Evolutionary conservation across 2,797 vertebrate species (phyloP), one percentile per base, ranked within the genome.

Genomic region (Antrozous pallidus): DNA sequence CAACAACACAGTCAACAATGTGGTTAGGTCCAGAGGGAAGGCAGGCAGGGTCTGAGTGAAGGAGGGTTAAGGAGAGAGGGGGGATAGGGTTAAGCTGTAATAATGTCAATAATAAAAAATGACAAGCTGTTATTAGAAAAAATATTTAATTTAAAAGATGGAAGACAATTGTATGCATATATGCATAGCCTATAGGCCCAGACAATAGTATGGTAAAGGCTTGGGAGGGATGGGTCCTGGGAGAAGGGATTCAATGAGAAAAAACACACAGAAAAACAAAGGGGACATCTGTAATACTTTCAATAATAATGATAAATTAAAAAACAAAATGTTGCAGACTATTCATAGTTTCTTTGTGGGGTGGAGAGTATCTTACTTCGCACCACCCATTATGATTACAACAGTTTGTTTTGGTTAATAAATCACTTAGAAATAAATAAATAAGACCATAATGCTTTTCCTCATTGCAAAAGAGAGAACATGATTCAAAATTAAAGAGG

Each of bases 341-440:
- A 84, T 94, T 90, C 51, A 69, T 65, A 93, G n/a, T 22, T 94
- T 91, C 40, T 70, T 94, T 82, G 80, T 88, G 18, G 12, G n/a
- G 20, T 58, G 3, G 12, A 89, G 24, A 90, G 12, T 1, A 10
- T 54, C 80, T 78, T 11, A 81, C 13, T 86, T n/a, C 80, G 65
- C n/a, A 73, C 36, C 87, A 67, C 80, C 26, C 77, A 49, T 82
- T 91, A 79, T 74, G 67, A 17, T 54, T 96, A 47, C 61, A 94
- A 90, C 22, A 65, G 24, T 90, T 94, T 28, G 47, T 92, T 14
- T 81, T 80, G 16, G 31, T 47, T 13, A 96, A 88, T 85, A 26
- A 93, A 73, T 45, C 24, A 67, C 51, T 83, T 77, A 74, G 87
- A 96, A 91, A 71, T 45, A 92, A 86, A 38, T 22, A 77, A 71